Evolutionary conservation across 2,888 invertebrate genomes (phyloP), one percentile per base, ranked within the genome.

Genomic region (Copidosoma aretas): DNA sequence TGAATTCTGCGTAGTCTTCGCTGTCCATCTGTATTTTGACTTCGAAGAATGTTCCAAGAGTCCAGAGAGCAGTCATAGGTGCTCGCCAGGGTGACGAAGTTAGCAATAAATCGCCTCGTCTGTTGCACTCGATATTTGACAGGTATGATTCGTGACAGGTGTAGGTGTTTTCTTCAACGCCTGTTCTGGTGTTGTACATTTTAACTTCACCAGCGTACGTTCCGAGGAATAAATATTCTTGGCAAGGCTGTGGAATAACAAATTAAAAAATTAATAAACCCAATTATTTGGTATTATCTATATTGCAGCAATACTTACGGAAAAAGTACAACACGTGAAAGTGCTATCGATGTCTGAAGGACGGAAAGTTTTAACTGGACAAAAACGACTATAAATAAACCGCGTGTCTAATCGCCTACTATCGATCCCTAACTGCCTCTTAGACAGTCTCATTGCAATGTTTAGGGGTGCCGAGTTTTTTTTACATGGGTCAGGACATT

Each of bases 1-100:
- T 93, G 84, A 97, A 97, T 82, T 97, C 97, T 43, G 94, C 92
- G 82, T 96, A 93, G 76, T 94, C 93, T 75, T 97, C 95, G 73
- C 92, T 91, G 76, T 92, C 90, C 75, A 96, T 88, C 41, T 91
- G 87, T 76, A 82, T 60, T 68, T 81, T 82, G 78, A 82, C 80
- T 49, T 84, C 82, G 56, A 83, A 81, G 65, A 82, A 84, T 1
- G 77, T 75, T 2, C 82, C 82, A 84, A 92, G 88, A 76, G 88
- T 88, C 93, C 95, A 96, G 0, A 96, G 83, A 0, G 92, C 90
- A 0, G 94, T 94, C 58, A 93, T 87, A 0, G 95, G 95, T 56
- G 90, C 86, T 79, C 95, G 91, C 89, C 95, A 96, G 0, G 93
- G 89, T 1, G 93, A 93, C 12, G 94, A 93, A 0, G 95, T 94